Base-by-base conservation (phyloP, 2,113 vertebrate species). In the Callopanchax toddi region DNA sequence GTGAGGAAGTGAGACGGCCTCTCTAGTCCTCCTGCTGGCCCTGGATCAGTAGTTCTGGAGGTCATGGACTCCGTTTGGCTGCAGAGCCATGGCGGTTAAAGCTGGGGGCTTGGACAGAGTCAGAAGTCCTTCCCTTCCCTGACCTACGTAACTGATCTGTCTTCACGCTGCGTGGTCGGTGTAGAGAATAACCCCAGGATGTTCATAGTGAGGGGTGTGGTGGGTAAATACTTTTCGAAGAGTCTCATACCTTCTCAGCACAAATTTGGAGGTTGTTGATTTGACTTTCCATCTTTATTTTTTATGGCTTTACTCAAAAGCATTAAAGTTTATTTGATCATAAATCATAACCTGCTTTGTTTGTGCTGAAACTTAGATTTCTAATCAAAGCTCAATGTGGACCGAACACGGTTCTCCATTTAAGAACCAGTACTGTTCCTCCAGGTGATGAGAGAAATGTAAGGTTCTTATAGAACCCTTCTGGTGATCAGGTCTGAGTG, bases 1-100 rank as follows among this genome's bases (percentile, higher is more conserved):
- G 44, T 74, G 67, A 76, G 56, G 40, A 62, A 34, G 18, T 11
- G 11, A 48, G 42, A 54, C n/a, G n/a, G n/a, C 32, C 39, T 76
- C 18, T 12, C 18, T 2, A 3, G 20, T 59, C 46, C 68, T 1
- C 1, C 60, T 32, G 46, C 36, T 34, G 18, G 23, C n/a, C 12
- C 0, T 3, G 22, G 25, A 29, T 52, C 9, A 20, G 9, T 26
- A 43, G 17, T 54, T 60, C 48, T 43, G 52, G 44, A 60, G 32
- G 52, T 68, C 61, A 65, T 49, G 32, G 65, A 69, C 57, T 53
- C 11, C 11, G 18, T 53, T 37, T 32, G 16, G 8, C 53, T 5
- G 59, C n/a, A 12, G 48, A 50, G 51, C 22, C 32, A 22, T 20
- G 17, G 45, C 25, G n/a, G n/a, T n/a, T 37, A 61, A 73, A 65